Evolutionary conservation across 2,888 invertebrate species (phyloP).

Genomic region (Drosophila niveifrons): DNA sequence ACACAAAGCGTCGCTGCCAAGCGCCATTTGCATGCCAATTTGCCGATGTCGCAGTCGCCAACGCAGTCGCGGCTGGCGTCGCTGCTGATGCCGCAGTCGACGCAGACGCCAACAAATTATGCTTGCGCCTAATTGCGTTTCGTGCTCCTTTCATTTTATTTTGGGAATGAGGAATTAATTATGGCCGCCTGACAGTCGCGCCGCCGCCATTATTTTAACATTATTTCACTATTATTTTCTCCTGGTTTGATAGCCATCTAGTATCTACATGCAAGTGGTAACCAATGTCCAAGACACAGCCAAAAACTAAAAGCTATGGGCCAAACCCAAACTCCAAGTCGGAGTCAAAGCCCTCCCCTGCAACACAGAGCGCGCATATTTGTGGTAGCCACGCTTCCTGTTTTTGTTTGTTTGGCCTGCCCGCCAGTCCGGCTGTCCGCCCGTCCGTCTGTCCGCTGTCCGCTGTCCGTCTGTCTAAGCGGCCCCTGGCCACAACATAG

Average conservation of each 20-base stretch:
- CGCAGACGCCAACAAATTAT: conserved; percentile 58
- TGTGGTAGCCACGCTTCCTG: conserved; percentile 82
- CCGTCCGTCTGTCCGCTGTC: conserved; percentile 19
- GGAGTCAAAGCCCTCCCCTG: conserved; percentile 55
- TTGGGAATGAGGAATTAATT: conserved; percentile 74
- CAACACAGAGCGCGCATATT: conserved; percentile 68
- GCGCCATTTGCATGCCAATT: conserved; percentile 63
- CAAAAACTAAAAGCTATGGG: conserved; percentile 40
- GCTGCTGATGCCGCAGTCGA: conserved; percentile 6
- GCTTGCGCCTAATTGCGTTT: conserved; percentile 79
- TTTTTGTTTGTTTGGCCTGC: conserved; percentile 74
- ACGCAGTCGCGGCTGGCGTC: not conserved
- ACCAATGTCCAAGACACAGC: conserved; percentile 59
- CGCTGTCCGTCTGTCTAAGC: conserved; percentile 13
- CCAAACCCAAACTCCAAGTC: conserved; percentile 28
- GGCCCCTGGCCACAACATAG: conserved; percentile 52
- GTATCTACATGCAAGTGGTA: conserved; percentile 77
- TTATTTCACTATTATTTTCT: conserved; percentile 64
- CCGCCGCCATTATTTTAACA: conserved; percentile 62
- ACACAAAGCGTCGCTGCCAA: conserved; percentile 33
- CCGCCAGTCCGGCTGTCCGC: conserved; percentile 31
- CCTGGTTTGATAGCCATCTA: conserved; percentile 73
- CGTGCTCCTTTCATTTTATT: conserved; percentile 60
- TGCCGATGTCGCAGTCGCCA: conserved; percentile 7
- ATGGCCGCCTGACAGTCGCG: conserved; percentile 66